Evolutionary conservation across 2,888 invertebrate genomes (phyloP).

Genomic region (Calameuta idolon): DNA sequence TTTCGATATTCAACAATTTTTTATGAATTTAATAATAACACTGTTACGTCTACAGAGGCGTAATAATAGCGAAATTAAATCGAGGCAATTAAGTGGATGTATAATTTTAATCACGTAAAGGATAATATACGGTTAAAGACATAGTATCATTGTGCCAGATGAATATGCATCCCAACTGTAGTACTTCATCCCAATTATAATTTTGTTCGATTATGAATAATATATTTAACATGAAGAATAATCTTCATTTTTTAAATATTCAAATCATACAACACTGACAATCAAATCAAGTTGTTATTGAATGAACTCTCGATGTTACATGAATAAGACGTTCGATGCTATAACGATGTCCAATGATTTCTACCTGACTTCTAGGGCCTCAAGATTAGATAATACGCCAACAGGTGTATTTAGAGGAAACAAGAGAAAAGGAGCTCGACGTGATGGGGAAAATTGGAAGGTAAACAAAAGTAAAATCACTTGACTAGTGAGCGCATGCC

Average conservation of each 20-base stretch:
- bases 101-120: not conserved
- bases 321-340: not conserved
- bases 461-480: slow-evolving; percentile 55
- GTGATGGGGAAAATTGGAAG: slow-evolving; percentile 28
- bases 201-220: not conserved
- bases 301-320: not conserved
- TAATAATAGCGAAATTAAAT: not conserved
- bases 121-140: not conserved
- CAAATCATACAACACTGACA: not conserved
- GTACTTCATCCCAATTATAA: not conserved
- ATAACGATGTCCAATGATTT: not conserved
- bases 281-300: not conserved
- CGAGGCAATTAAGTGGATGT: not conserved
- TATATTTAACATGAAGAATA: not conserved
- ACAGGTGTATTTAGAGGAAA: not conserved
- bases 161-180: not conserved
- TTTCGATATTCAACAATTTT: not conserved
- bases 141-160: not conserved
- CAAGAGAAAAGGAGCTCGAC: slow-evolving; percentile 29
- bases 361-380: not conserved
- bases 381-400: not conserved
- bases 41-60: not conserved
- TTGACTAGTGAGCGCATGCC: slow-evolving; percentile 66
- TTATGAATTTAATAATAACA: not conserved
- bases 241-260: not conserved